Percentiles rank a stretch among this genome's conserved stretches.
Conservation (phyloP, 2,797 vertebrate genomes). For the Artibeus jamaicensis region DNA sequence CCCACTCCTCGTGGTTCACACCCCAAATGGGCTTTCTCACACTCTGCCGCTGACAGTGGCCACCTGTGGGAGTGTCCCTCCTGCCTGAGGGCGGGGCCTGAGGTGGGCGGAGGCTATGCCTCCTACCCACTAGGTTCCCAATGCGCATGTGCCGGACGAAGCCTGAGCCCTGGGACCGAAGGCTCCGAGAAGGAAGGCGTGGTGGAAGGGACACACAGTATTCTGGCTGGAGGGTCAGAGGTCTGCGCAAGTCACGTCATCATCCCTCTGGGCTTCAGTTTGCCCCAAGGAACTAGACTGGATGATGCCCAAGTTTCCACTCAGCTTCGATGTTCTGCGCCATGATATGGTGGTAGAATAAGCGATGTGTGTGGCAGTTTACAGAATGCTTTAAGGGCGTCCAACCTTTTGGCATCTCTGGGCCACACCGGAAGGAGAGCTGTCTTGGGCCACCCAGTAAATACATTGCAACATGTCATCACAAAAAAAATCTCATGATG, state of each 20-base stretch:
- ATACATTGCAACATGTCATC: too few species aligned
- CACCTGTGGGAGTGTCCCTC: background rate
- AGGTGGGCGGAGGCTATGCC: background rate
- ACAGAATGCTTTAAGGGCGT: background rate
- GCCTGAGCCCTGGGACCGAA: fast-evolving
- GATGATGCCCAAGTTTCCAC: background rate
- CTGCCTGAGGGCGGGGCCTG: background rate
- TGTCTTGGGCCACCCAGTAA: too few species aligned
- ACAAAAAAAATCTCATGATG: too few species aligned
- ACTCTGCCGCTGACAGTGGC: background rate
- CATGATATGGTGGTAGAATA: background rate
- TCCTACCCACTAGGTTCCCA: fast-evolving
- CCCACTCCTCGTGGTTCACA: background rate
- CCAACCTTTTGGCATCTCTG: too few species aligned
- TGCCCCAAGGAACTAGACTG: background rate
- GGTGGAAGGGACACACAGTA: background rate
- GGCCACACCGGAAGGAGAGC: too few species aligned
- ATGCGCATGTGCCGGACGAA: fast-evolving
- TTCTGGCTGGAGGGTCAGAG: background rate
- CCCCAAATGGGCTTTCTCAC: background rate
- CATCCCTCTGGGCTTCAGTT: background rate
- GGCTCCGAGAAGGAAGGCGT: background rate
- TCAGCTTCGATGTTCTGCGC: background rate
- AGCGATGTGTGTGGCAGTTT: background rate
- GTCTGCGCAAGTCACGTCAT: background rate